Conservation (phyloP, 2,113 vertebrate species). For the Sialia sialis region DNA sequence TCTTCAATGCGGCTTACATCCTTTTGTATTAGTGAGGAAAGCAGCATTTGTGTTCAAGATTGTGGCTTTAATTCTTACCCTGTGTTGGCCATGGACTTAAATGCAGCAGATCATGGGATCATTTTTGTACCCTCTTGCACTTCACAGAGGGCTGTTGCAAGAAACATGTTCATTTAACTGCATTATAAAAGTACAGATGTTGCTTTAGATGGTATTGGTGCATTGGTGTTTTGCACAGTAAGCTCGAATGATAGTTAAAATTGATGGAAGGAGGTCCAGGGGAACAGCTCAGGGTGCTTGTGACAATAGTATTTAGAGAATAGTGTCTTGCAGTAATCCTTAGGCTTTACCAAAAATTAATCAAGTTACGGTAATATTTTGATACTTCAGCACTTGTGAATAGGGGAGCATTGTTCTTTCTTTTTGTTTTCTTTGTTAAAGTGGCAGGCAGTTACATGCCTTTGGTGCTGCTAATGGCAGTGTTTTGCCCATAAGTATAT, state of each 20-base stretch:
- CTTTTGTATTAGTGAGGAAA: neutral
- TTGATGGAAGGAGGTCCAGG: no score
- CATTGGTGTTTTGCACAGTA: neutral
- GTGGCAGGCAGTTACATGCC: neutral
- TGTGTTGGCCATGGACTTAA: fast-evolving
- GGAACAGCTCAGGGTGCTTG: neutral
- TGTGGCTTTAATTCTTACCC: neutral
- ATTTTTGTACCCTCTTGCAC: no score
- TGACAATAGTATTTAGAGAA: neutral
- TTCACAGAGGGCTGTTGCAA: neutral
- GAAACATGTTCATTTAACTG: neutral
- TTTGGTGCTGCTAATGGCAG: neutral
- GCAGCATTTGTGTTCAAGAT: neutral
- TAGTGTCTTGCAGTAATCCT: neutral
- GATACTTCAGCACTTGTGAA: neutral
- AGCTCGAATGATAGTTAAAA: neutral
- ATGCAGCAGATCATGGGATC: fast-evolving
- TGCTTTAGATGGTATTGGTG: neutral
- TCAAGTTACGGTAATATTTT: neutral
- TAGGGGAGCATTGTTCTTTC: neutral
- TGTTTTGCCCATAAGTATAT: neutral
- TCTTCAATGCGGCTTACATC: neutral
- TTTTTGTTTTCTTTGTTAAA: neutral
- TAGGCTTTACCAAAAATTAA: neutral
- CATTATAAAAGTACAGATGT: neutral